These are phyloP conservation scores for Cavia porcellus DNA, from an alignment of 2,113 vertebrate genomes.

Conservation along the genomic window DNA sequence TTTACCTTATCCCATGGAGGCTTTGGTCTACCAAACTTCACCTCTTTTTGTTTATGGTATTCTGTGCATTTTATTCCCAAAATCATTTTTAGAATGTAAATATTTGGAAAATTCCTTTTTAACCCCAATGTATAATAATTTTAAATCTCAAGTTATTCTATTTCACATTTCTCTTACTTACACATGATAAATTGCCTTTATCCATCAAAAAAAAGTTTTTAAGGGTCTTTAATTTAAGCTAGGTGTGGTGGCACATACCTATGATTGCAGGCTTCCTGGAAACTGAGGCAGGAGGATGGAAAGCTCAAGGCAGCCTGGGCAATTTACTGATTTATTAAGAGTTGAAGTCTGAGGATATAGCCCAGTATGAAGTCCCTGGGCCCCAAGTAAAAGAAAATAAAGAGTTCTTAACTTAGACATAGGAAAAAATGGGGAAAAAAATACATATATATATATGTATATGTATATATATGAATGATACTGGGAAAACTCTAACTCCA, in stretches of 20 bases:
- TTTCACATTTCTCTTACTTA: slow-evolving; percentile 56
- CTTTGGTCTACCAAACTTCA: neutral
- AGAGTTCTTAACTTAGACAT: neutral
- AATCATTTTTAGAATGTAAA: slow-evolving; percentile 50
- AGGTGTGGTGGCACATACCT: neutral
- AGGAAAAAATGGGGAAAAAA: neutral
- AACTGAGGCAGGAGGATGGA: neutral
- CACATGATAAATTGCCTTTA: slow-evolving; percentile 30
- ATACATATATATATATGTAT: no score
- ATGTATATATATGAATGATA: no score
- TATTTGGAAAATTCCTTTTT: slow-evolving; percentile 43
- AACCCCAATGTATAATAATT: neutral
- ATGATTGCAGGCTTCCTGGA: neutral
- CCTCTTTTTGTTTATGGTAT: slow-evolving; percentile 44
- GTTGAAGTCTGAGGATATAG: neutral
- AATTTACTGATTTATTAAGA: neutral
- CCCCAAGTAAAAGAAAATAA: neutral
- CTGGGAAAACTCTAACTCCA: neutral
- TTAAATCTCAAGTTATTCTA: slow-evolving; percentile 42
- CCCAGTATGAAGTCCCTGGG: neutral
- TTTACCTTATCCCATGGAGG: neutral
- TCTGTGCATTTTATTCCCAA: slow-evolving; percentile 38
- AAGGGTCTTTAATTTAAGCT: slow-evolving; percentile 31
- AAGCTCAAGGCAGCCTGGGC: neutral
- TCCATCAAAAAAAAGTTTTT: neutral